Conservation (phyloP, 30 jellyfish, hydroid and myxozoan species). For the Morbakka virulenta region DNA sequence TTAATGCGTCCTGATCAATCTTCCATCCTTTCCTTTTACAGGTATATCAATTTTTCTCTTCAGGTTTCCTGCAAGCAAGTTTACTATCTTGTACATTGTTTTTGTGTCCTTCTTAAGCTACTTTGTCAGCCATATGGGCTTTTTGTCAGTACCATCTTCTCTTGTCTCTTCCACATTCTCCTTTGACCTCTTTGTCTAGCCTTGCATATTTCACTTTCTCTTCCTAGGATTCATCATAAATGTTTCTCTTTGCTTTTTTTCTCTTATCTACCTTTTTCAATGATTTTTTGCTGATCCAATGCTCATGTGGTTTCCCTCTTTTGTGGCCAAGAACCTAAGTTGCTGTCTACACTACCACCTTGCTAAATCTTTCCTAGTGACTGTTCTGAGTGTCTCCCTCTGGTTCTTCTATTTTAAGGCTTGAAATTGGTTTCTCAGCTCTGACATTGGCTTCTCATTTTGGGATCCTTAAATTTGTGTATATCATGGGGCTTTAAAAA, state of each 20-base stretch:
- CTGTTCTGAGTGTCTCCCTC: background rate
- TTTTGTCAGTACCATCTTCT: no score
- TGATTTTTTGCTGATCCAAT: background rate
- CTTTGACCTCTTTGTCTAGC: background rate
- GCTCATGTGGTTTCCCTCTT: background rate
- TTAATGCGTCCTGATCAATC: background rate
- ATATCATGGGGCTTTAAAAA: background rate
- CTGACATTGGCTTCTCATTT: background rate
- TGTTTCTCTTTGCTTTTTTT: background rate
- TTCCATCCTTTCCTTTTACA: background rate
- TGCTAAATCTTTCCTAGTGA: background rate
- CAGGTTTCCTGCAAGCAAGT: background rate
- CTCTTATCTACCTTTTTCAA: background rate
- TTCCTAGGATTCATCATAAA: background rate
- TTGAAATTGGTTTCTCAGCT: background rate
- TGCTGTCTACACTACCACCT: no score
- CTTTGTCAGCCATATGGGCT: background rate
- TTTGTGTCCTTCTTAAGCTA: background rate
- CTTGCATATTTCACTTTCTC: background rate
- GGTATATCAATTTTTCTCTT: background rate
- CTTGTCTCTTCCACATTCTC: no score
- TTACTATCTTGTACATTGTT: background rate
- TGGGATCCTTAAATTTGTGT: background rate
- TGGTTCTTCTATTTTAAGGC: background rate
- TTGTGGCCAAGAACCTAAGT: no score